A percentile compares a stretch with the other conserved stretches of the same genome.
Conservation (phyloP, 2,797 vertebrate species). For the Hemitrygon akajei region DNA sequence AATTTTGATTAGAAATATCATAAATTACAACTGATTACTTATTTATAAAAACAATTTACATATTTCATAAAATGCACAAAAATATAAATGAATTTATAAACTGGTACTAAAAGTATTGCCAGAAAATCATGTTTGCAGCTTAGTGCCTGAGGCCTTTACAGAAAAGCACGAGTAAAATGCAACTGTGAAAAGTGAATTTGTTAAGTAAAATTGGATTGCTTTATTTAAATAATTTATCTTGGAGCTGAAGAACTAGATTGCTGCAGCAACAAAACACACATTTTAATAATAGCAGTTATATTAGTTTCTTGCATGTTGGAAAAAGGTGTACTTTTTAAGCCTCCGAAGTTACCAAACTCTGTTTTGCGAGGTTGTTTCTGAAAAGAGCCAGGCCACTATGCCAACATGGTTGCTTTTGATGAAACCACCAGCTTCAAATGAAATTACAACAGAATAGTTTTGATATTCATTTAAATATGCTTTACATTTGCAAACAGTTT, state of each 20-base stretch:
- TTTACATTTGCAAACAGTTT: background rate
- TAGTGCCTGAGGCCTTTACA: background rate
- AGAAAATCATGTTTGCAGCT: background rate
- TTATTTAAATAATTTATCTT: background rate
- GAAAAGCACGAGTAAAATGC: background rate
- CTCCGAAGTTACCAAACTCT: background rate
- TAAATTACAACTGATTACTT: background rate
- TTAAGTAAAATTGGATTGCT: background rate
- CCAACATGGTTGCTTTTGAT: background rate
- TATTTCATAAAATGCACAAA: background rate
- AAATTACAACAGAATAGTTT: background rate
- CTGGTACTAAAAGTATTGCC: background rate
- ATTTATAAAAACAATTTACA: background rate
- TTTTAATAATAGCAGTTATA: background rate
- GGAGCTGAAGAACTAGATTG: background rate
- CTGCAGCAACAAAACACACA: background rate
- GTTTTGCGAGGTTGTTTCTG: background rate
- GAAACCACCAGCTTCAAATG: background rate
- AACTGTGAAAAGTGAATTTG: background rate
- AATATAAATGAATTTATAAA: background rate
- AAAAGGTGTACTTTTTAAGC: background rate
- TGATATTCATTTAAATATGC: background rate
- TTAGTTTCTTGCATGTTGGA: background rate
- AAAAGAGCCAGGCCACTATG: background rate
- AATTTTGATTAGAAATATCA: background rate